Percentiles rank a stretch among this genome's conserved stretches.
These are phyloP conservation scores for Drosophila neotestacea DNA, from an alignment of 2,888 invertebrate genomes.

Conservation along the genomic window DNA sequence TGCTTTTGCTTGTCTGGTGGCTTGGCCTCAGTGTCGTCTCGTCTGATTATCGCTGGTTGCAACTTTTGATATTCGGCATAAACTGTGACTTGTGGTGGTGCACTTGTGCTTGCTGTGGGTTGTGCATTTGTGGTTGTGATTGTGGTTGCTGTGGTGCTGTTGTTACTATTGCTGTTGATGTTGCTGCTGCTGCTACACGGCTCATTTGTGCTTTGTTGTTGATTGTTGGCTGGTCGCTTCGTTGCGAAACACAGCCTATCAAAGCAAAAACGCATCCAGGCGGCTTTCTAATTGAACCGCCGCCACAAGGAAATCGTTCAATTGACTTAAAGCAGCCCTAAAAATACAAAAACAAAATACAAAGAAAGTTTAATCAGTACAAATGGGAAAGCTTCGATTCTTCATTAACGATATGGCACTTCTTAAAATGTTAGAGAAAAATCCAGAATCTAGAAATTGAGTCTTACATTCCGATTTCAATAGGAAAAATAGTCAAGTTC, in stretches of 20 bases:
- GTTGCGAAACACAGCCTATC: constrained; percentile 96
- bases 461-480: too few species aligned
- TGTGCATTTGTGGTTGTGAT: constrained; percentile 34
- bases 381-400: too few species aligned
- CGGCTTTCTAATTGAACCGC: constrained; percentile 86
- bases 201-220: constrained; percentile 49
- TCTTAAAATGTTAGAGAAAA: too few species aligned
- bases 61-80: constrained; percentile 73
- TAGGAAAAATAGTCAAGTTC: too few species aligned
- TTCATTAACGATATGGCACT: too few species aligned
- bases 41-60: constrained; percentile 75
- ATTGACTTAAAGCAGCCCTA: constrained; percentile 71
- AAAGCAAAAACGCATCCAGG: constrained; percentile 96
- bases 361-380: not conserved
- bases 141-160: constrained; percentile 22
- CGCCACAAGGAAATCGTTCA: constrained; percentile 74
- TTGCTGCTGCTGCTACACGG: constrained; percentile 37
- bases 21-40: constrained; percentile 67
- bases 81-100: constrained; percentile 46
- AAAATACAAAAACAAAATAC: constrained; percentile 40
- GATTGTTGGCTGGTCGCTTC: constrained; percentile 89
- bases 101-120: constrained; percentile 33
- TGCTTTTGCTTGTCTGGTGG: constrained; percentile 63
- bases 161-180: constrained; percentile 33
- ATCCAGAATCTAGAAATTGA: too few species aligned